Conservation (phyloP, 2,113 vertebrate species). For the Rhinopithecus roxellana region DNA sequence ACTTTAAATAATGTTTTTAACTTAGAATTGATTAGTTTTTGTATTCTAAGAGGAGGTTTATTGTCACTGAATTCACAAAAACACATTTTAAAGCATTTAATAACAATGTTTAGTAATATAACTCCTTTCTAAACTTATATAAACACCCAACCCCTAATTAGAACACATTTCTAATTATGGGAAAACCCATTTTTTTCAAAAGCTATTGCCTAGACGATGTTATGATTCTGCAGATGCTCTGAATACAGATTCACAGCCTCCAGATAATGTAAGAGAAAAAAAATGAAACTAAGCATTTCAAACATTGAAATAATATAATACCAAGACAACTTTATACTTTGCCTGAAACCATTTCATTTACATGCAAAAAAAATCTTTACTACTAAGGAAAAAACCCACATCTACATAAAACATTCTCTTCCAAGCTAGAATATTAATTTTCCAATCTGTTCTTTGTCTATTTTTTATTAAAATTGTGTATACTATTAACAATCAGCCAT, state of each 20-base stretch:
- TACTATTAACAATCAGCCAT: conserved; percentile 23
- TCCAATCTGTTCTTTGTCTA: conserved; percentile 68
- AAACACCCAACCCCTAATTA: conserved; percentile 38
- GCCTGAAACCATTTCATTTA: conserved; percentile 66
- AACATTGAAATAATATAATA: conserved; percentile 47
- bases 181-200: conserved; percentile 52
- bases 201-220: conserved; percentile 14
- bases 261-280: conserved; percentile 34
- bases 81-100: neutral
- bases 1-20: conserved; percentile 64
- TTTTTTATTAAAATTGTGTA: conserved; percentile 53
- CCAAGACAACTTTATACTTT: neutral
- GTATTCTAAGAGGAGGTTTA: conserved; percentile 42
- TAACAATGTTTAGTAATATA: conserved; percentile 10
- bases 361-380: conserved; percentile 55
- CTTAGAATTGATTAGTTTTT: neutral
- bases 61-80: conserved; percentile 38
- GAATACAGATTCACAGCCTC: conserved; percentile 32
- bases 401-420: conserved; percentile 49
- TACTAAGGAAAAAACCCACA: neutral
- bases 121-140: conserved; percentile 1
- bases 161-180: conserved; percentile 56
- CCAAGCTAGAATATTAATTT: conserved; percentile 60
- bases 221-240: neutral
- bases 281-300: conserved; percentile 38